Base-by-base conservation (phyloP, 2,113 vertebrate species). In the Abramis brama region DNA sequence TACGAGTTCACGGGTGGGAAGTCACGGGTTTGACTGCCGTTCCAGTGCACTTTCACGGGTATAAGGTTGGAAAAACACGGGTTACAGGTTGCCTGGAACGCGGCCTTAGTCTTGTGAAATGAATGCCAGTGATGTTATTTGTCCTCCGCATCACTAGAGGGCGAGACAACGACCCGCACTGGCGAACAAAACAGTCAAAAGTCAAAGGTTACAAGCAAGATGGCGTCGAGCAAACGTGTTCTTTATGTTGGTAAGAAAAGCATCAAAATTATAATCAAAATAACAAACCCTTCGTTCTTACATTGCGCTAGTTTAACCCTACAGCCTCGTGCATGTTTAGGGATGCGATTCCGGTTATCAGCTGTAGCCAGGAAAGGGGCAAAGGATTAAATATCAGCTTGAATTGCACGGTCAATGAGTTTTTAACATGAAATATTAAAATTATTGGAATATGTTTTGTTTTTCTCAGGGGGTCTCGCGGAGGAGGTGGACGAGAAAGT, bases 401-500 rank as follows among this genome's bases (percentile, higher is more conserved):
- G 13, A 75, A 25, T 13, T 8, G 1, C 62, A 8, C 33, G 7
- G 11, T 27, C 15, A 33, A 0, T 55, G 25, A 43, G 15, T 13
- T 57, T 57, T 23, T 36, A 33, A 77, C 15, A 10, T 75, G 19
- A 80, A 60, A 23, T 45, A 39, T 60, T 23, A 10, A 47, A 9
- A n/a, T 13, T 12, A 75, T 6, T 75, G 2, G n/a, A 9, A 4
- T 25, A 47, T 55, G n/a, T 52, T 4, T 77, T 52, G 13, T 33
- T 27, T 77, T 47, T 89, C 84, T 70, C 92, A 99, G 97, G 98
- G 70, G 97, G 98, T 3, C 92, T 99, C n/a, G 97, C 98, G 1
- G 97, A 99, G 70, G 98, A 99, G 86, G 98, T 98, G 89, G 98
- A 99, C 17, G 97, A 99, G 93, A 98, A 98, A 86, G 97, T 99